These are phyloP conservation scores for Saccostrea echinata DNA, from an alignment of 1,140 invertebrate species.

Conservation along the genomic window DNA sequence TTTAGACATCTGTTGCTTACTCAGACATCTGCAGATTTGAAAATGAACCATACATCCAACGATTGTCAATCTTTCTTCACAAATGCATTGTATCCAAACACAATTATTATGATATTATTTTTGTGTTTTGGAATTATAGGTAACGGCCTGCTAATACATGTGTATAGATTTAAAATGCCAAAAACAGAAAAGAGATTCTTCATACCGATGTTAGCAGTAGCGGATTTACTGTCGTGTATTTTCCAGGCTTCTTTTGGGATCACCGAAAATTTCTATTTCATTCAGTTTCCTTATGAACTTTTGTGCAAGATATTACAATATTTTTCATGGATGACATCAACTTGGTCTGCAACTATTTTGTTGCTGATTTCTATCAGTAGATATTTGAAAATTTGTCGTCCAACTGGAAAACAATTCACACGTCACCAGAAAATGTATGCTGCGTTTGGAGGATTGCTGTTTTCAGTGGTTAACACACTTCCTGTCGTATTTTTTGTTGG, in stretches of 20 bases:
- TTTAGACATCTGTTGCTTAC: no score
- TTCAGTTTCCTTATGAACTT: slow-evolving; percentile 25
- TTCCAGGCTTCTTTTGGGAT: slow-evolving; percentile 35
- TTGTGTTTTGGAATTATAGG: slow-evolving; percentile 41
- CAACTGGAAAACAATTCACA: slow-evolving; percentile 45
- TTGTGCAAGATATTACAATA: slow-evolving; percentile 51
- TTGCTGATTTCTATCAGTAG: slow-evolving; percentile 45
- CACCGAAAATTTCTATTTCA: slow-evolving; percentile 39
- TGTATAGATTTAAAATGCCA: slow-evolving; percentile 46
- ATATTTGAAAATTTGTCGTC: slow-evolving; percentile 54
- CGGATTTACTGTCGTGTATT: slow-evolving; percentile 46
- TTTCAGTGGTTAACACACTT: no score
- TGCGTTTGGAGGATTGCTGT: no score
- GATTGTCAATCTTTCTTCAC: no score
- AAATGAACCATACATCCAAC: no score
- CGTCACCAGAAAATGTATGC: no score
- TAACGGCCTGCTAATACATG: slow-evolving; percentile 29
- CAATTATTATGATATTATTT: not conserved
- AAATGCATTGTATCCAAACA: not conserved
- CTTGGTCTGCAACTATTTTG: slow-evolving; percentile 46
- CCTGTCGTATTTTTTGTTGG: no score
- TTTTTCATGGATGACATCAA: slow-evolving; percentile 39
- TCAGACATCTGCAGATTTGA: no score
- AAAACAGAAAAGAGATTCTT: slow-evolving; percentile 47
- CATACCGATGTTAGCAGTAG: slow-evolving; percentile 48